Evolutionary conservation across 2,888 invertebrate genomes (phyloP), one percentile per base, ranked within the genome.

Genomic region (Calliscelio sp.): DNA sequence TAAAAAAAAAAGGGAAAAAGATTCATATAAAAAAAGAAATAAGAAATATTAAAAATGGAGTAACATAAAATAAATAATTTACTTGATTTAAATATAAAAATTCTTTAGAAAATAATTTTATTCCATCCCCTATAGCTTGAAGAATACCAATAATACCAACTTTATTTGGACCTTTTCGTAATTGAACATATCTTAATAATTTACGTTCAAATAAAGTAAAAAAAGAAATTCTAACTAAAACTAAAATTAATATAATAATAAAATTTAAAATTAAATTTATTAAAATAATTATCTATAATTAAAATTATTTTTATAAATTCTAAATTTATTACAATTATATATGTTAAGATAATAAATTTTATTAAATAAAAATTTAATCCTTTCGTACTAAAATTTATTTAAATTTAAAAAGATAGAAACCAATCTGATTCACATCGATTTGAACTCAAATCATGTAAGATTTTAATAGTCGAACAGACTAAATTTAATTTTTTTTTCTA

Each of bases 401-500:
- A 89, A 90, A 84, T 18, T 25, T 87, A 5, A 22, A 95, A 95
- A 96, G 96, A 96, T 96, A 96, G 95, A 96, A 96, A 95, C 96
- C 96, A 95, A 96, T 96, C 96, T 96, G 96, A 96, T 95, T 97
- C 90, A 96, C 95, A 94, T 96, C 96, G 96, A 96, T 96, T 95
- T 97, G 95, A 97, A 96, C 96, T 97, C 96, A 96, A 96, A 96
- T 97, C 96, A 96, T 96, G 96, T 96, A 96, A 96, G 95, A 95
- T 95, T 95, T 96, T 95, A 96, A 96, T 95, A 94, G 96, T 96
- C 96, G 96, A 96, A 96, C 96, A 96, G 96, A 95, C 95, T 94
- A 95, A 96, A 95, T n/a, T n/a, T n/a, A 94, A 93, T 93, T 94
- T 94, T 94, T 95, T 94, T 95, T 96, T 91, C 96, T 94, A 94